These are phyloP conservation scores for Drosophila varians DNA, from an alignment of 1,140 invertebrate genomes.

Conservation along the genomic window DNA sequence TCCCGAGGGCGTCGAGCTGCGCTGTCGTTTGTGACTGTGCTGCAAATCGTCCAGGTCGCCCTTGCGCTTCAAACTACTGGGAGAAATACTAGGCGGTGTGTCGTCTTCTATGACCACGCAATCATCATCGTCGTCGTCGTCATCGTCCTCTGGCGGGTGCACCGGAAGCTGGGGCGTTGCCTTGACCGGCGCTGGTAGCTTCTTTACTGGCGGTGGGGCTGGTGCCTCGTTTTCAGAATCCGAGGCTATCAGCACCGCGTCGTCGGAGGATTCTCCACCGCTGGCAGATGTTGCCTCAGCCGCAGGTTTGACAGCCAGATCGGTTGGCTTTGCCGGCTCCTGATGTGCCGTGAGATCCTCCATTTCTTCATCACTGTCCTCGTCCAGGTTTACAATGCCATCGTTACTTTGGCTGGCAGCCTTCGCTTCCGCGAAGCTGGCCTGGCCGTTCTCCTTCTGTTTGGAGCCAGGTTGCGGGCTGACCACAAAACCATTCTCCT, in stretches of 20 bases:
- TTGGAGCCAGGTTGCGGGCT: constrained; percentile 28
- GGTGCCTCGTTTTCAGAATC: constrained; percentile 73
- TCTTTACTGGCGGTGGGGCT: constrained; percentile 29
- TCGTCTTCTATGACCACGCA: constrained; percentile 87
- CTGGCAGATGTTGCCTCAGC: constrained; percentile 22
- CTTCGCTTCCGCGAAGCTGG: constrained; percentile 44
- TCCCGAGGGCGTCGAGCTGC: constrained; percentile 60
- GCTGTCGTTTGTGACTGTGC: constrained; percentile 66
- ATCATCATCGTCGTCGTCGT: constrained; percentile 85
- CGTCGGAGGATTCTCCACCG: constrained; percentile 68
- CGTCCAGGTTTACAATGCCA: constrained; percentile 67
- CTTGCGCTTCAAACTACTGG: constrained; percentile 67
- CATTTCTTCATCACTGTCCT: constrained; percentile 77
- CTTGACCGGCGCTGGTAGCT: constrained; percentile 24
- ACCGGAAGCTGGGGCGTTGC: constrained; percentile 40
- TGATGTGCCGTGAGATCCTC: constrained; percentile 39
- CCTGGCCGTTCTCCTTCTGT: constrained; percentile 66
- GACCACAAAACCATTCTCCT: constrained; percentile 54
- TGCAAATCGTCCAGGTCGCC: constrained; percentile 67
- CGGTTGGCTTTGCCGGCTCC: constrained; percentile 18
- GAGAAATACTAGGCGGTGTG: constrained; percentile 71
- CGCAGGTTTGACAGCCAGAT: constrained; percentile 12
- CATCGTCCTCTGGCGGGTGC: constrained; percentile 26
- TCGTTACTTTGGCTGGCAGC: constrained; percentile 12
- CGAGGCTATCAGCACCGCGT: constrained; percentile 73